Conservation (phyloP, 2,797 vertebrate species). For the Acipenser transmontanus region DNA sequence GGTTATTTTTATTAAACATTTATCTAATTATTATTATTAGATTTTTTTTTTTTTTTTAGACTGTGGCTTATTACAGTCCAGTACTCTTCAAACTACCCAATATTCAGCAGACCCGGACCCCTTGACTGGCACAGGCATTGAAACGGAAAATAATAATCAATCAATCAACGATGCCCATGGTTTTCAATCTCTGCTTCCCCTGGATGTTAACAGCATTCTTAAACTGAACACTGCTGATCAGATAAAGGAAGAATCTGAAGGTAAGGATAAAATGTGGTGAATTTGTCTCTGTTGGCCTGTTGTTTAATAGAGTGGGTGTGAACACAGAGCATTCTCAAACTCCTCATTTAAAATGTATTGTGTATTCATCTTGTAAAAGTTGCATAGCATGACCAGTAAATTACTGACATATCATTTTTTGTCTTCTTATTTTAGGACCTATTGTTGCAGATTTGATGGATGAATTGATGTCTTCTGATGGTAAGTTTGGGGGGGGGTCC, state of each 20-base stretch:
- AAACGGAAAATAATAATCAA: slow-evolving; percentile 35
- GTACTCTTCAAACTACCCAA: slow-evolving; percentile 28
- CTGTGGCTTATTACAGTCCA: slow-evolving; percentile 25
- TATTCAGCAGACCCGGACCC: slow-evolving; percentile 38
- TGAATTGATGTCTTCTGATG: slow-evolving; percentile 90
- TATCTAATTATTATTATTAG: not conserved
- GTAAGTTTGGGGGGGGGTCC: slow-evolving; percentile 51
- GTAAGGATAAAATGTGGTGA: slow-evolving; percentile 35
- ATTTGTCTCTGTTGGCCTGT: too few species aligned
- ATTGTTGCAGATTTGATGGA: slow-evolving; percentile 82
- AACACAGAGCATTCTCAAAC: too few species aligned
- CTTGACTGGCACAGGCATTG: slow-evolving; percentile 36
- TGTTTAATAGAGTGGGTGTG: too few species aligned
- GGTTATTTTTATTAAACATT: too few species aligned
- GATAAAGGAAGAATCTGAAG: slow-evolving; percentile 66
- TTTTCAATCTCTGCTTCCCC: slow-evolving; percentile 56
- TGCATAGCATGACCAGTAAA: not conserved
- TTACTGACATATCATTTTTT: not conserved
- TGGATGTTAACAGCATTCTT: slow-evolving; percentile 70
- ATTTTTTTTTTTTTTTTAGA: slow-evolving; percentile 42
- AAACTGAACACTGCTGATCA: slow-evolving; percentile 63
- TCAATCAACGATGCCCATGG: slow-evolving; percentile 42
- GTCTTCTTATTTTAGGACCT: slow-evolving; percentile 43
- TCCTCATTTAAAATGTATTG: too few species aligned
- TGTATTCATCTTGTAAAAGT: too few species aligned